Evolutionary conservation across 2,888 invertebrate genomes (phyloP).

Genomic region (Monoplex corrugatus): DNA sequence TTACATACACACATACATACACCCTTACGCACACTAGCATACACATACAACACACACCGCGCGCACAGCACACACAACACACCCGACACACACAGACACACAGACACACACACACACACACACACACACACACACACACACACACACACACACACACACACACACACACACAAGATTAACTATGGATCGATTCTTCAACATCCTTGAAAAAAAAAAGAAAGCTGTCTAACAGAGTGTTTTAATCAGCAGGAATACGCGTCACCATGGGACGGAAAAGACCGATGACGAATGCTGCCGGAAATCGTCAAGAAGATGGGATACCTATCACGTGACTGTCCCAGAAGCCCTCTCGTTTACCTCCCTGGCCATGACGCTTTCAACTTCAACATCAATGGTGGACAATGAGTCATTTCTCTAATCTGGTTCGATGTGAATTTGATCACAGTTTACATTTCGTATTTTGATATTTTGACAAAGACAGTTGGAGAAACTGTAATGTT

Average conservation of each 20-base stretch:
- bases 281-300: constrained; percentile 1
- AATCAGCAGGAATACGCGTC: neutral
- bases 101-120: neutral
- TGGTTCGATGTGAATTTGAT: no score
- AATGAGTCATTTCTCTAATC: no score
- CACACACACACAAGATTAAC: neutral
- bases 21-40: neutral
- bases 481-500: no score
- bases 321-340: constrained; percentile 27
- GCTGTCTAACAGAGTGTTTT: neutral
- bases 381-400: no score
- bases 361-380: neutral
- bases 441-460: no score
- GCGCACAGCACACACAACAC: no score
- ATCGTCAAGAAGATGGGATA: neutral
- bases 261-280: neutral
- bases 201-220: no score
- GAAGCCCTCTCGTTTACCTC: neutral
- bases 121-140: neutral
- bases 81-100: neutral
- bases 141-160: neutral
- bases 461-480: no score
- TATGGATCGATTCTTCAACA: neutral
- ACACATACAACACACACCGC: neutral
- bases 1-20: neutral